A percentile compares a stretch with the other conserved stretches of the same genome.
phyloP scores from a whole-genome alignment of 2,113 vertebrate genomes.

The Brachirus orientalis region DNA sequence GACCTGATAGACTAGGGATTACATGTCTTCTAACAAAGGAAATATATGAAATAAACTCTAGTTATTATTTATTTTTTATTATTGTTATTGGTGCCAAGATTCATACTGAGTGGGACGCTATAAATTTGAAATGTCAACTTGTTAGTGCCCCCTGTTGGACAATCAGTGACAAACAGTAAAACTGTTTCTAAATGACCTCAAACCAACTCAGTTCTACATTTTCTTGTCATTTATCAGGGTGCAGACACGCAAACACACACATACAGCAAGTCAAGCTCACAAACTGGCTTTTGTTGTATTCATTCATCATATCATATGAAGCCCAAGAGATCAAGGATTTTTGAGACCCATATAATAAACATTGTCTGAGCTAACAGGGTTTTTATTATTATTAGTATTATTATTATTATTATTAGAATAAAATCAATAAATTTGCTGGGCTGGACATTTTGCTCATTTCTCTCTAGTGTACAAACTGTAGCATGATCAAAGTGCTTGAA shows the following conservation, averaged over 20 bases:
- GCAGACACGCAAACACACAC: background rate
- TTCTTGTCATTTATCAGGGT: too few relatives aligned
- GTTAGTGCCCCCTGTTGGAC: constrained; percentile 5
- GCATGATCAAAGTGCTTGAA: too few relatives aligned
- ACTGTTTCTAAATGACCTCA: background rate
- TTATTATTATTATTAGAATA: too few relatives aligned
- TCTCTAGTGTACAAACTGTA: too few relatives aligned
- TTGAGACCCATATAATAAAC: background rate
- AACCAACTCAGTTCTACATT: background rate
- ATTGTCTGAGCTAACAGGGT: background rate
- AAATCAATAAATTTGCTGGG: too few relatives aligned
- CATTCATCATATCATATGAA: background rate
- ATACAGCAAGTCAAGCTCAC: too few relatives aligned
- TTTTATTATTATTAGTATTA: too few relatives aligned
- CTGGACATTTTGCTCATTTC: too few relatives aligned
- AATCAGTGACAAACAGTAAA: background rate
- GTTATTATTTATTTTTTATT: too few relatives aligned
- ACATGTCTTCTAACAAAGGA: background rate
- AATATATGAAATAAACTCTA: too few relatives aligned
- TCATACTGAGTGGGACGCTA: background rate
- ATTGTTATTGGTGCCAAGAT: background rate
- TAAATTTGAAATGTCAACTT: background rate
- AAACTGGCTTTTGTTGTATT: too few relatives aligned
- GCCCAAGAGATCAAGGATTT: background rate
- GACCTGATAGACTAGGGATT: background rate